Evolutionary conservation across 2,888 invertebrate species (phyloP), one percentile per base, ranked within the genome.

Genomic region (Taenaris catops): DNA sequence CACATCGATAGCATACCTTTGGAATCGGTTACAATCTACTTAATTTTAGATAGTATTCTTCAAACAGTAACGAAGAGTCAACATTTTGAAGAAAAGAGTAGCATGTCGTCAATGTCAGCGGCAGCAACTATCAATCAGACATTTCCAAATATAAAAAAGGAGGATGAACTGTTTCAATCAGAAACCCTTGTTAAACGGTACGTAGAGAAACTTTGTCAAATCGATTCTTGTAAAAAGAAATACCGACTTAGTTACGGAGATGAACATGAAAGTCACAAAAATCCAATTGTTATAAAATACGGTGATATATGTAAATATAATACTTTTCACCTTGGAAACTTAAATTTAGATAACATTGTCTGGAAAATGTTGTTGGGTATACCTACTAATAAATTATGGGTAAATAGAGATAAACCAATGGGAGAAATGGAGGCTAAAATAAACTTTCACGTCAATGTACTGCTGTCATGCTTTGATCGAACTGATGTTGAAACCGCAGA

Each of bases 381-480:
- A 68, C 84, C 84, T 2, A 55, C 78, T 8, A 60, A 76, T 46
- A 65, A 63, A 19, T 49, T 86, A 23, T 84, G 81, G 81, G 11
- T 44, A 28, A 51, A 51, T 43, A 62, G 60, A 48, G 47, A 41
- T 5, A 51, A 46, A 33, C 61, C 58, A 2, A 32, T 48, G 9
- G 72, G 52, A 6, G 70, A 76, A 44, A 38, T 58, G 2, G 68
- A 75, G 56, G 73, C 75, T 1, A 83, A 78, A 63, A 49, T 74
- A 8, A 79, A 74, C 53, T 81, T 75, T 45, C 84, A 86, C 46
- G 51, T 80, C 0, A 83, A 80, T 51, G 56, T 74, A 6, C 51
- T 86, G 12, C 44, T 79, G 26, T 73, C 79, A 4, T 81, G 81
- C 53, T 81, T 84, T 50, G 64, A 80, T 3, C 63, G 78, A 57